These are phyloP conservation scores for Vanessa cardui DNA, from an alignment of 2,888 invertebrate genomes.

Conservation along the genomic window DNA sequence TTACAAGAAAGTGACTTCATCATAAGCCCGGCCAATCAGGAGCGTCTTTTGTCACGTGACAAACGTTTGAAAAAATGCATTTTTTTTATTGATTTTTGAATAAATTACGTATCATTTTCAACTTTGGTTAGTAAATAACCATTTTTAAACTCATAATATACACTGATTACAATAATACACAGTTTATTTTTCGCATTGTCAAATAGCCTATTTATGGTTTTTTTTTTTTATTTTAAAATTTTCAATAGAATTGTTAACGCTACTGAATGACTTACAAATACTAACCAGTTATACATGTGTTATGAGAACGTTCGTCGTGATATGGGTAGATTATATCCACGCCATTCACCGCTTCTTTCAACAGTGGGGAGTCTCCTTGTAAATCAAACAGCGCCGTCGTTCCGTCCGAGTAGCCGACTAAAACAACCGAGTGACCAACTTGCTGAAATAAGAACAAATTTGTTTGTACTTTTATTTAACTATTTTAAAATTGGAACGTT, in stretches of 20 bases:
- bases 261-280: background rate
- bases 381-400: conserved; percentile 85
- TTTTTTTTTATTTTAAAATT: too few species aligned
- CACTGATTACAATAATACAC: too few species aligned
- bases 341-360: conserved; percentile 64
- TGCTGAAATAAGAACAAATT: conserved; percentile 61
- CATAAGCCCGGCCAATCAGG: too few species aligned
- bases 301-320: conserved; percentile 83
- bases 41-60: too few species aligned
- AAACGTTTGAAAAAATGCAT: too few species aligned
- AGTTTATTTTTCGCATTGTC: too few species aligned
- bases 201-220: too few species aligned
- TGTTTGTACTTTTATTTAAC: background rate
- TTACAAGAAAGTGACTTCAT: too few species aligned
- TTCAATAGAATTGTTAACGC: background rate
- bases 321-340: conserved; percentile 80
- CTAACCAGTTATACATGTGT: conserved; percentile 82
- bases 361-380: conserved; percentile 73
- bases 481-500: background rate
- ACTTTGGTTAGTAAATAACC: too few species aligned
- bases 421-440: conserved; percentile 78
- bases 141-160: too few species aligned
- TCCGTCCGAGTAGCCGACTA: conserved; percentile 88
- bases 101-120: too few species aligned
- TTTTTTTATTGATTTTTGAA: too few species aligned